These are phyloP conservation scores for Crotophaga sulcirostris DNA, from an alignment of 2,113 vertebrate species.

Conservation along the genomic window DNA sequence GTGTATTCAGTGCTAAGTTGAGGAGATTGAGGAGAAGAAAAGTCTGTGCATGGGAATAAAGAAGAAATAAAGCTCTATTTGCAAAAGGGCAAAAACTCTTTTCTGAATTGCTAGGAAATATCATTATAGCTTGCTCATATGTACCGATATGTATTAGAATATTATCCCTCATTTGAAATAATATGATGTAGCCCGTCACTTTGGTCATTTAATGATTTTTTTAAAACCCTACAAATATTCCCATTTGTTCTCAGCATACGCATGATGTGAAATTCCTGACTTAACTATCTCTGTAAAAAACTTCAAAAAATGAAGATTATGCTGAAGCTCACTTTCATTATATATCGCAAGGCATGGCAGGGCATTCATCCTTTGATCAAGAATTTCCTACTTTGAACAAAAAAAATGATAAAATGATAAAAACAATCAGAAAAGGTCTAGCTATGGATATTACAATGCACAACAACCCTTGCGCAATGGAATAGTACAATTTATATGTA, in stretches of 20 bases:
- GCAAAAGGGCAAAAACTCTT: background rate
- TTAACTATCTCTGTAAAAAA: background rate
- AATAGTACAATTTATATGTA: background rate
- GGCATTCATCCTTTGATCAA: background rate
- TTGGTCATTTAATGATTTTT: background rate
- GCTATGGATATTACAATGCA: background rate
- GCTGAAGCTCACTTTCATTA: background rate
- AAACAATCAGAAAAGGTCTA: background rate
- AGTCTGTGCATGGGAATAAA: background rate
- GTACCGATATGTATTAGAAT: background rate
- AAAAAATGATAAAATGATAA: background rate
- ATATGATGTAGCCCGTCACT: background rate
- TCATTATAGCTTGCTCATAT: background rate
- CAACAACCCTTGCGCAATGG: background rate
- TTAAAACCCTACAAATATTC: background rate
- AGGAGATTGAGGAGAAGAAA: background rate
- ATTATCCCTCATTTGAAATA: background rate
- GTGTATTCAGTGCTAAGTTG: background rate
- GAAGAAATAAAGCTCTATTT: background rate
- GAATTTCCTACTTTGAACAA: background rate
- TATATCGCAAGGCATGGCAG: background rate
- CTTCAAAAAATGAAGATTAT: background rate
- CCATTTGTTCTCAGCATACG: background rate
- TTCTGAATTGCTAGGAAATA: background rate
- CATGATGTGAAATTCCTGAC: background rate